phyloP scores from a whole-genome alignment of 1,140 invertebrate genomes.

The Bacillus rossius region DNA sequence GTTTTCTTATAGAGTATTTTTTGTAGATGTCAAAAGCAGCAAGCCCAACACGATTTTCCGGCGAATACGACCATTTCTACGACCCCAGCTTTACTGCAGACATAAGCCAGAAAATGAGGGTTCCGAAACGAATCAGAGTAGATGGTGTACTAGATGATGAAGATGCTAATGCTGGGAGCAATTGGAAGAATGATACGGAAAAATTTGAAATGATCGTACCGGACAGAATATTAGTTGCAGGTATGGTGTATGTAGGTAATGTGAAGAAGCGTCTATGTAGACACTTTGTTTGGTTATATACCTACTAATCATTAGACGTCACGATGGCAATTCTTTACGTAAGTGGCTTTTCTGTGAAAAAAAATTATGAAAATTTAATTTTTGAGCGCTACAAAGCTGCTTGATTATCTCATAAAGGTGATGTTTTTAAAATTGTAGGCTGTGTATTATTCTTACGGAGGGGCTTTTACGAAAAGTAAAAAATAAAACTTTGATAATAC shows the following conservation, averaged over 20 bases:
- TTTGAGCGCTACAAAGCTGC: no score
- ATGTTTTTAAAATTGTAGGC: no score
- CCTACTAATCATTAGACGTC: no score
- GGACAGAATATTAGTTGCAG: conserved; percentile 81
- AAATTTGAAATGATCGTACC: conserved; percentile 86
- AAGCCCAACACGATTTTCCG: conserved; percentile 9
- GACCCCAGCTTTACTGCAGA: conserved; percentile 44
- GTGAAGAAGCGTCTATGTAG: no score
- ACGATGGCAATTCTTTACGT: not conserved
- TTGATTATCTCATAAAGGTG: no score
- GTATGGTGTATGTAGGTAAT: conserved; percentile 31
- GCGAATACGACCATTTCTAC: conserved; percentile 4
- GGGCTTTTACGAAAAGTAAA: no score
- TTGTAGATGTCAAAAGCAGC: conserved; percentile 11
- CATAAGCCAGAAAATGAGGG: conserved; percentile 70
- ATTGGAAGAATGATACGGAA: conserved; percentile 51
- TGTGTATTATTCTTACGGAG: no score
- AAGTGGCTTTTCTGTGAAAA: no score
- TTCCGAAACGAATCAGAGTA: conserved; percentile 70
- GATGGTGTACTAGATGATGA: conserved; percentile 61
- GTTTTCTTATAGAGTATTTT: no score
- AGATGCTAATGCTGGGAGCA: conserved; percentile 45
- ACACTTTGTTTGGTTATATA: no score
- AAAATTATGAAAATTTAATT: no score
- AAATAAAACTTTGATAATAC: no score